These are phyloP conservation scores for Manis crassicaudata DNA, from an alignment of 2,797 vertebrate genomes.

Conservation along the genomic window DNA sequence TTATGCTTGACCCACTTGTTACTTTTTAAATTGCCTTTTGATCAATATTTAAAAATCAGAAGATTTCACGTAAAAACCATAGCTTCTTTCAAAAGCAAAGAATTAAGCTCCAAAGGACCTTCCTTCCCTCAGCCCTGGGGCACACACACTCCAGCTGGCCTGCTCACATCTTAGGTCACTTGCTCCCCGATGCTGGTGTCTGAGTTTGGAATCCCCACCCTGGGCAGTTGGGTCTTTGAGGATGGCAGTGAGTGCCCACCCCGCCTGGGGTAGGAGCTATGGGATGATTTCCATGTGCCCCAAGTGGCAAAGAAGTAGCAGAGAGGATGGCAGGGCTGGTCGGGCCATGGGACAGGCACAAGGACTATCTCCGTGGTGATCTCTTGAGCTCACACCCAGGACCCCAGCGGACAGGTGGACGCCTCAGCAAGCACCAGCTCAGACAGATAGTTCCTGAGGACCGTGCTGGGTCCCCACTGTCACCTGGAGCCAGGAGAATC, in stretches of 20 bases:
- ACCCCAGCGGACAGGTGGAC: background rate
- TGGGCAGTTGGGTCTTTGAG: background rate
- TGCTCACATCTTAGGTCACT: background rate
- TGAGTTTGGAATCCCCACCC: background rate
- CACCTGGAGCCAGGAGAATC: background rate
- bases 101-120: background rate
- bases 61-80: background rate
- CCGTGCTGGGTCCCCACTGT: background rate
- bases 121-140: too few species aligned
- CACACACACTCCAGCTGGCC: rapidly evolving
- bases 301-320: background rate
- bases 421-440: background rate
- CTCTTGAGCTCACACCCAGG: background rate
- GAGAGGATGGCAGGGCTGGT: background rate
- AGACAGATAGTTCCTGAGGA: background rate
- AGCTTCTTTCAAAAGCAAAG: background rate
- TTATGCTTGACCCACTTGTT: background rate
- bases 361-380: background rate
- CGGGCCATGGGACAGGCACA: background rate
- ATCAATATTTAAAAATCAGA: background rate
- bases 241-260: background rate
- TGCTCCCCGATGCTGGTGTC: background rate
- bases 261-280: too few species aligned
- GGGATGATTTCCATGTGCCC: background rate
- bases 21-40: background rate